Base-by-base conservation (phyloP, 2,113 vertebrate species). In the Bubo bubo region DNA sequence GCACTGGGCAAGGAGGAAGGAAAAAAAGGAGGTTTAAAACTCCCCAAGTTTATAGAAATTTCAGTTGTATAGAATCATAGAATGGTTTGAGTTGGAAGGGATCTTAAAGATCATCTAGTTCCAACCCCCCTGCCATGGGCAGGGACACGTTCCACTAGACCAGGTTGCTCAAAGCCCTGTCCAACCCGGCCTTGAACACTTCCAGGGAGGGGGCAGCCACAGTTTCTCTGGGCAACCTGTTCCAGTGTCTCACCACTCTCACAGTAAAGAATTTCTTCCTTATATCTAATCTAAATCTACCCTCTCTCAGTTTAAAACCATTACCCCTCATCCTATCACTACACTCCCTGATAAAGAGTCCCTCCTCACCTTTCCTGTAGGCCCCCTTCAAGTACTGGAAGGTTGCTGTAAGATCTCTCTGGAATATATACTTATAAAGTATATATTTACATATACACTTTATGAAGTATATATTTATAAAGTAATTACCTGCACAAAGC, bases 51-150 rank as follows among this genome's bases (percentile, higher is more conserved):
- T 52, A 30, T 28, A 49, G 43, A 12, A 14, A 53, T 75, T 88
- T 66, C 41, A 86, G 13, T 30, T 70, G 26, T 47, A 32, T 14
- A 45, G 39, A 56, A 73, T 73, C 35, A 27, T 2, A 49, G 26
- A 75, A 43, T 22, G 19, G 14, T 53, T 81, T 26, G 11, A 10
- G 10, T 32, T 80, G n/a, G 49, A 81, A 79, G 5, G 10, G 20
- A 39, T 1, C 10, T 11, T 17, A 11, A 52, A 67, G 10, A 28
- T 18, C 19, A 43, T 13, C 10, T 6, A 41, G 14, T 22, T 90
- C 80, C 30, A 81, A 1, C 1, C 9, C 12, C 7, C 4, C 4
- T 47, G 23, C 30, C 20, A 2, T 20, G 3, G 20, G 19, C 26
- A 80, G 26, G 21, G 32, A 39, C 23, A 35, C 2, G 11, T 59